Conservation (phyloP, 2,888 invertebrate genomes). For the Diaphora mendica region DNA sequence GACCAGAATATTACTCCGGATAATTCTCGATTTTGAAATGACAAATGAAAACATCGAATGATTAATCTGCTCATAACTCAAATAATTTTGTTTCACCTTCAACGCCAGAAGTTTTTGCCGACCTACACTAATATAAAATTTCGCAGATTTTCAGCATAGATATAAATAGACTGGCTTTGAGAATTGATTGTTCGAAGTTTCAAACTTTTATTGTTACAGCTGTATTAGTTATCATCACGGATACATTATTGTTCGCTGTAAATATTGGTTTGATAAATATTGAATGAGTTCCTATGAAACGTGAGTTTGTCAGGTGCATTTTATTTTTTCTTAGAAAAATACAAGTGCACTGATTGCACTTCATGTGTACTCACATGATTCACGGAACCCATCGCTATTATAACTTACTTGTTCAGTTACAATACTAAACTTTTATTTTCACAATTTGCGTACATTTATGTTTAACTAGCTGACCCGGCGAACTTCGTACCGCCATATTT, state of each 20-base stretch:
- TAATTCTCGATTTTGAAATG: neutral
- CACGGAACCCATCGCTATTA: constrained; percentile 34
- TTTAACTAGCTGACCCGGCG: too few species aligned
- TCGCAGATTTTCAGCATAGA: neutral
- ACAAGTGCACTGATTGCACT: constrained; percentile 31
- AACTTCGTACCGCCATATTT: too few species aligned
- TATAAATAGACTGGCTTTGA: neutral
- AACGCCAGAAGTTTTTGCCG: constrained; percentile 1
- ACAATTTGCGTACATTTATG: constrained; percentile 4
- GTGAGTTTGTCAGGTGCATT: constrained; percentile 29
- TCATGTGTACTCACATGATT: constrained; percentile 30
- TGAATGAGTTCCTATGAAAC: constrained; percentile 16
- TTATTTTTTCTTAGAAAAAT: constrained; percentile 36
- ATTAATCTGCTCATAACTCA: constrained; percentile 6
- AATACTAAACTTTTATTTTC: constrained; percentile 26
- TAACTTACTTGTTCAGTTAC: constrained; percentile 34
- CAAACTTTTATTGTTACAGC: neutral
- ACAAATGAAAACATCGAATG: neutral
- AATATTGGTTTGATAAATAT: constrained; percentile 21
- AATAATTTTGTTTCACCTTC: constrained; percentile 9
- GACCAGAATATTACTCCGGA: neutral
- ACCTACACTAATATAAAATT: constrained; percentile 3
- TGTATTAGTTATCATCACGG: constrained; percentile 3
- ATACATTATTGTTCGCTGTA: constrained; percentile 5
- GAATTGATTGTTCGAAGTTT: constrained; percentile 4